A percentile compares a stretch with the other conserved stretches of the same genome.
Evolutionary conservation across 2,113 vertebrate species (phyloP).

Genomic region (Desmodus rotundus): DNA sequence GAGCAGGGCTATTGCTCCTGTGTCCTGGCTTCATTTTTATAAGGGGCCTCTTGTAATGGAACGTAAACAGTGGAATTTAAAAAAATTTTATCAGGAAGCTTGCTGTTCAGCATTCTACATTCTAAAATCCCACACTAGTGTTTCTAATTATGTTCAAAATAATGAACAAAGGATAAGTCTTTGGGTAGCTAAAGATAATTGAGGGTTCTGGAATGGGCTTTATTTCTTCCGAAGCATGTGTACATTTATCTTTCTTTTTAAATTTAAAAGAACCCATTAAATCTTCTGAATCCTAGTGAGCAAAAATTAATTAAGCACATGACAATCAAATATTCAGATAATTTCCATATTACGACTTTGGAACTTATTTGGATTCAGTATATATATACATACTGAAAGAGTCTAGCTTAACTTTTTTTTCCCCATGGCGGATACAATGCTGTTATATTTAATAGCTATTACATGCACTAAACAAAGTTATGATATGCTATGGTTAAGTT

Average conservation of each 20-base stretch:
- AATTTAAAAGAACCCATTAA: background rate
- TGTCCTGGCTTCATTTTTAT: background rate
- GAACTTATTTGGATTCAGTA: background rate
- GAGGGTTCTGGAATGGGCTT: background rate
- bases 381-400: background rate
- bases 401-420: background rate
- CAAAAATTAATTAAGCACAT: constrained; percentile 32
- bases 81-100: background rate
- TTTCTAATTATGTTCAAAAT: background rate
- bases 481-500: background rate
- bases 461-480: background rate
- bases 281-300: background rate
- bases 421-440: background rate
- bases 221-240: background rate
- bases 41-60: background rate
- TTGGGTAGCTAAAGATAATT: constrained; percentile 9
- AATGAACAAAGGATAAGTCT: background rate
- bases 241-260: background rate
- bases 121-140: background rate
- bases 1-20: background rate
- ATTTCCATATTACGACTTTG: background rate
- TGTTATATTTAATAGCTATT: background rate
- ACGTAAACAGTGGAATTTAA: background rate
- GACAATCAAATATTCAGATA: background rate
- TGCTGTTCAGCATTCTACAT: background rate